Evolutionary conservation across 2,888 invertebrate genomes (phyloP), one percentile per base, ranked within the genome.

Genomic region (Agrochola litura): DNA sequence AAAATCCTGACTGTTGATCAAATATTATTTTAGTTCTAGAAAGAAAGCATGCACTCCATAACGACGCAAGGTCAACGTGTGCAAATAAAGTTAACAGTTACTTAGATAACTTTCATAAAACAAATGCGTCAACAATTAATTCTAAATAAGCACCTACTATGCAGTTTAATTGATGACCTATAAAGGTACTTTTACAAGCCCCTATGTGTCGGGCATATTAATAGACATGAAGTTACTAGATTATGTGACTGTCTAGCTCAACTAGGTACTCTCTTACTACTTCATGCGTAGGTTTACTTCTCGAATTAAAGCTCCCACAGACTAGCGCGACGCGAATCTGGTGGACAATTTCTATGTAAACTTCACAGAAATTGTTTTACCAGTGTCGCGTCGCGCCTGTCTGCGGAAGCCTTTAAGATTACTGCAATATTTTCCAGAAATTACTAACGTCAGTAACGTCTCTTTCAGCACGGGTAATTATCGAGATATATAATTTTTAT

Each of bases 381-480:
- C 8, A 2, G 52, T 52, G 52, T 16, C 52, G 52, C 52, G 19
- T 19, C 52, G 52, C 52, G 52, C 52, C 19, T 19, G 16, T 52
- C 6, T 16, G 16, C 16, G 16, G 43, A 0, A 19, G 49, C 19
- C 49, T 19, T 22, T 49, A 49, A 52, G 22, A 52, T 52, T 19
- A 14, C 37, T 73, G 56, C 25, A 63, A 64, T 25, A 22, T 56
- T 58, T 76, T 81, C 30, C 52, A 58, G 58, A 52, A 66, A 66
- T 56, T n/a, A 19, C 43, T 67, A 9, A 52, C 25, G 46, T 56
- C 30, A 19, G 25, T 67, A 8, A 52, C 19, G 37, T 25, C 63
- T 78, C 58, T 37, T 78, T 64, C 43, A 69, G 43, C 25, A 46
- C 30, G 30, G 41, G 14, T 69, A 83, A 79, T 83, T 65, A 70